Percentiles rank a stretch among this genome's conserved stretches.
phyloP scores from a whole-genome alignment of 1,140 invertebrate species.

The Scaptomyza graminum region DNA sequence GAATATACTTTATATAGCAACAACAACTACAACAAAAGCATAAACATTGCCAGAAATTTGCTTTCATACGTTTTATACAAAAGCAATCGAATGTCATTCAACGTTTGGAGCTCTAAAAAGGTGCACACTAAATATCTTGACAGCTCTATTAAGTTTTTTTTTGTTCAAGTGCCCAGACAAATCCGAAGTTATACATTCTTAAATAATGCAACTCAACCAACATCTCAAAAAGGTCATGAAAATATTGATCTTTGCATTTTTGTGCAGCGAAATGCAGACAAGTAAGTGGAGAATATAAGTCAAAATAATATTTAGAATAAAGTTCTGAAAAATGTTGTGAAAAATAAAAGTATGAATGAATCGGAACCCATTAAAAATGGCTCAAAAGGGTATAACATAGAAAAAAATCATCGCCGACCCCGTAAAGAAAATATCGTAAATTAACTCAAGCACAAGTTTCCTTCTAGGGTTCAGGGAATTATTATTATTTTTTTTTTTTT shows the following conservation, averaged over 20 bases:
- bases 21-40: constrained; percentile 17
- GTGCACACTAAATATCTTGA: constrained; percentile 32
- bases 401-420: too few species aligned
- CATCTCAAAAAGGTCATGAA: constrained; percentile 62
- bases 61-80: constrained; percentile 63
- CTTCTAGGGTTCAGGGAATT: too few species aligned
- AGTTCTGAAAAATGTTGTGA: too few species aligned
- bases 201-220: constrained; percentile 66
- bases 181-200: not conserved
- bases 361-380: too few species aligned
- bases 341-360: too few species aligned
- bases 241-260: constrained; percentile 72
- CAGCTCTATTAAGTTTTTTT: not conserved
- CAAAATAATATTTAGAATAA: too few species aligned
- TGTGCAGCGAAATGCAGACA: constrained; percentile 81
- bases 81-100: constrained; percentile 58
- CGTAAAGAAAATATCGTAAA: too few species aligned
- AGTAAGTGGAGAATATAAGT: constrained; percentile 52
- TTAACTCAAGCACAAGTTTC: too few species aligned
- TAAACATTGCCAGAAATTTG: constrained; percentile 56
- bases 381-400: too few species aligned
- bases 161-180: not conserved
- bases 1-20: constrained; percentile 16
- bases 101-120: constrained; percentile 56
- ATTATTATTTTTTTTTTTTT: too few species aligned